Evolutionary conservation across 2,797 vertebrate genomes (phyloP).

Genomic region (Poeciliopsis presidionis): DNA sequence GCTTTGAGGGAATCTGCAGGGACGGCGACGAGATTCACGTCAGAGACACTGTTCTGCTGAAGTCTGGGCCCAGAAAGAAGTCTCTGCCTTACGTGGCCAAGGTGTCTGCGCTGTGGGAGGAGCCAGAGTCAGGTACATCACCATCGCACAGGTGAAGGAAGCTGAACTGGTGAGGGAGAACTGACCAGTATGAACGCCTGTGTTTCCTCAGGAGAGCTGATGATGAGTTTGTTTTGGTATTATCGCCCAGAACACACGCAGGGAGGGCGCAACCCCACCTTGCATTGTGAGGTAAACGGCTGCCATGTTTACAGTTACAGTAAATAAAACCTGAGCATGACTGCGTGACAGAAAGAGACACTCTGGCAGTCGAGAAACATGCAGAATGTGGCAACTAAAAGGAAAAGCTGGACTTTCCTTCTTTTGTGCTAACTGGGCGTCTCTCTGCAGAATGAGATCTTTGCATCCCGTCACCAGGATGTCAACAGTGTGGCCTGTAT

Average conservation of each 20-base stretch:
- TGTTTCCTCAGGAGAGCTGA: conserved; percentile 89
- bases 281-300: conserved; percentile 92
- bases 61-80: conserved; percentile 95
- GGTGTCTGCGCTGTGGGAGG: conserved; percentile 97
- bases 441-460: conserved; percentile 92
- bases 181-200: conserved; percentile 6
- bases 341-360: not conserved
- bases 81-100: conserved; percentile 97
- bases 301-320: not conserved
- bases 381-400: not conserved
- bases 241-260: conserved; percentile 99
- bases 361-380: not conserved
- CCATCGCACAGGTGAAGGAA: not conserved
- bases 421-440: conserved; percentile 7
- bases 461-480: conserved; percentile 98
- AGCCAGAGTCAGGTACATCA: conserved; percentile 91
- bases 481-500: conserved; percentile 99
- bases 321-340: not conserved
- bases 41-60: conserved; percentile 94
- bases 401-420: not conserved
- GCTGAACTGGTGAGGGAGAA: conserved; percentile 5
- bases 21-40: conserved; percentile 93
- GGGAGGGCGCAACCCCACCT: conserved; percentile 91
- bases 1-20: conserved; percentile 94
- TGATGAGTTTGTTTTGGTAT: conserved; percentile 99